These are phyloP conservation scores for Peromyscus polionotus DNA, from an alignment of 2,113 vertebrate species.

Conservation along the genomic window DNA sequence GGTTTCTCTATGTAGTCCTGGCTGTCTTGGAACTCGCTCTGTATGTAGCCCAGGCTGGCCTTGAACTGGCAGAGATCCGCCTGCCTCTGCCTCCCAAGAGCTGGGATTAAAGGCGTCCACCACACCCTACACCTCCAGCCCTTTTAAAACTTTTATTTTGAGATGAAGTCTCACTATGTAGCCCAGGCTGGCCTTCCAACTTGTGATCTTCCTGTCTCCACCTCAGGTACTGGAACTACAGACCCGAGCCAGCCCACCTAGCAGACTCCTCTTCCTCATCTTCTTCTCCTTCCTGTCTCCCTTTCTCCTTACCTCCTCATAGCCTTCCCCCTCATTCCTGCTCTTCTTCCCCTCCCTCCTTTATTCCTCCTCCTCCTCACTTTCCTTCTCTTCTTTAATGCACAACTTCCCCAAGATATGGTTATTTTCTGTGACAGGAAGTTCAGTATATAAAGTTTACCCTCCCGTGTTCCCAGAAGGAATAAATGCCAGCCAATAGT, in stretches of 20 bases:
- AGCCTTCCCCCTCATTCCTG: neutral
- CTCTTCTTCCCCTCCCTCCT: neutral
- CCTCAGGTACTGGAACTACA: neutral
- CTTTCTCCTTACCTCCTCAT: too few species aligned
- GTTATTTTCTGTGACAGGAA: conserved; percentile 24
- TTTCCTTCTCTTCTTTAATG: conserved; percentile 60
- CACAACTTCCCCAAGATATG: conserved; percentile 75
- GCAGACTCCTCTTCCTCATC: neutral
- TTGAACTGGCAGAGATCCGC: neutral
- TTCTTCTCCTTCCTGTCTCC: neutral
- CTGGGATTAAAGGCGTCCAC: neutral
- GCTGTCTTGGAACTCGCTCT: neutral
- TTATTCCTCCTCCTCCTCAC: neutral
- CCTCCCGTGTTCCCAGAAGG: neutral
- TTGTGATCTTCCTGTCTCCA: neutral
- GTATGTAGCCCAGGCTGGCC: neutral
- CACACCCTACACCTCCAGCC: neutral
- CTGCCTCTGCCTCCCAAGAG: neutral
- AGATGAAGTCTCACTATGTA: neutral
- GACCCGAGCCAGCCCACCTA: neutral
- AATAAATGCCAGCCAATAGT: neutral
- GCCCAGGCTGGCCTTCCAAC: neutral
- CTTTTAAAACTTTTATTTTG: neutral
- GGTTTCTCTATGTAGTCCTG: neutral
- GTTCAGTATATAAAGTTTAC: neutral